Evolutionary conservation across 2,797 vertebrate species (phyloP).

Genomic region (Huso huso): DNA sequence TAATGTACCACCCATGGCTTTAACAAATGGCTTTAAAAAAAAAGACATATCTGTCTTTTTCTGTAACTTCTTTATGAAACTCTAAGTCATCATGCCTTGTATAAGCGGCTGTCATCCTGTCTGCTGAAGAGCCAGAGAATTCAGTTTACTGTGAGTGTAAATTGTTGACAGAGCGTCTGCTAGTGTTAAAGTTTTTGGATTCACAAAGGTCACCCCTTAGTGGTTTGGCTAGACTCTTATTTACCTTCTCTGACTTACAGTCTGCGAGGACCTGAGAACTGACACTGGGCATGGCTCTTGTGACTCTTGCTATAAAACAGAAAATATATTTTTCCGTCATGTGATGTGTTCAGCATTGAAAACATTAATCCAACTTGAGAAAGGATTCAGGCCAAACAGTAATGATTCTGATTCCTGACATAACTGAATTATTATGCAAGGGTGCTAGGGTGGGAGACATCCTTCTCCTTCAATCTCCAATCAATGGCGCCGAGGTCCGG

Average conservation of each 20-base stretch:
- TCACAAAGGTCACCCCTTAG: slow-evolving; percentile 10
- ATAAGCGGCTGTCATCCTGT: slow-evolving; percentile 9
- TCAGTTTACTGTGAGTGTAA: slow-evolving; percentile 8
- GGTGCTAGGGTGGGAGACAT: no score
- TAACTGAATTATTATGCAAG: no score
- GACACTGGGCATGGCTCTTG: slow-evolving; percentile 12
- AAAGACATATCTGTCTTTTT: slow-evolving; percentile 3
- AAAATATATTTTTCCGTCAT: background rate
- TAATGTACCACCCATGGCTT: background rate
- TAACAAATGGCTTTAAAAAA: background rate
- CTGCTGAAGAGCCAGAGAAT: slow-evolving; percentile 10
- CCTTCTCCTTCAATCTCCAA: no score
- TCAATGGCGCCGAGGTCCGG: no score
- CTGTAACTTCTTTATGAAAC: slow-evolving; percentile 6
- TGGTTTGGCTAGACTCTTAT: slow-evolving; percentile 22
- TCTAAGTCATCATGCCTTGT: slow-evolving; percentile 9
- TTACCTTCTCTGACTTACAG: slow-evolving; percentile 13
- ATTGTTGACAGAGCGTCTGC: slow-evolving; percentile 18
- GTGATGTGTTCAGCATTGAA: no score
- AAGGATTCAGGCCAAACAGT: no score
- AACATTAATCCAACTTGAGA: no score
- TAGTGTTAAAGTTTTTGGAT: slow-evolving; percentile 8
- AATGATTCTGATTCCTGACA: no score
- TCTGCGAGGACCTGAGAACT: slow-evolving; percentile 20
- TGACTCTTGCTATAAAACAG: slow-evolving; percentile 10